Evolutionary conservation across 2,797 vertebrate species (phyloP).

Genomic region (Schizothorax lantsangensis): DNA sequence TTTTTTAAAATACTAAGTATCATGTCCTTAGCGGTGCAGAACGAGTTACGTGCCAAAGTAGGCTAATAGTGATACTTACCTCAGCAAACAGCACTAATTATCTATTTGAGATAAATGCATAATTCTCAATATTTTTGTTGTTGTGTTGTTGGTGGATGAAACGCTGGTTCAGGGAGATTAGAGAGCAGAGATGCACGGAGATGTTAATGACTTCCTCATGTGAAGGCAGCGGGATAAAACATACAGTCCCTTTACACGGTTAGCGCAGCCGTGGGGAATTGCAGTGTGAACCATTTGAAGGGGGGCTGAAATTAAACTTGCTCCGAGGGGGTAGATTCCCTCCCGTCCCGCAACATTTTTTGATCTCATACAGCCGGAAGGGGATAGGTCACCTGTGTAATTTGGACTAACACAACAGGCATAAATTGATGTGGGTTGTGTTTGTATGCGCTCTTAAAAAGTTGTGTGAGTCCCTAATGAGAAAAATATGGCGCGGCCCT

Average conservation of each 20-base stretch:
- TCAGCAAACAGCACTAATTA: background rate
- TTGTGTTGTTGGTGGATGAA: conserved; percentile 42
- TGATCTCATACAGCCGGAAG: conserved; percentile 59
- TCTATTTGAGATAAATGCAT: conserved; percentile 18
- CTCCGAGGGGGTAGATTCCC: conserved; percentile 59
- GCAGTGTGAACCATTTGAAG: conserved; percentile 47
- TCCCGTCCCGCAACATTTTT: conserved; percentile 48
- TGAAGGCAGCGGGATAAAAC: conserved; percentile 61
- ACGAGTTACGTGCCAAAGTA: background rate
- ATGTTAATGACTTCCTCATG: conserved; percentile 67
- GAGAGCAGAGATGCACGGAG: conserved; percentile 46
- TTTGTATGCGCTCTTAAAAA: conserved; percentile 48
- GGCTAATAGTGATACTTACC: background rate
- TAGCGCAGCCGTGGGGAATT: conserved; percentile 50
- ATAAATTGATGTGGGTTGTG: conserved; percentile 55
- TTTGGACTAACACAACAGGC: conserved; percentile 62
- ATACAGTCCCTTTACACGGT: conserved; percentile 61
- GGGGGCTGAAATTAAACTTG: conserved; percentile 61
- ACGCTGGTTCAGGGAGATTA: conserved; percentile 48
- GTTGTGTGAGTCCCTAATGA: conserved; percentile 60
- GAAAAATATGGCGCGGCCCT: conserved; percentile 59
- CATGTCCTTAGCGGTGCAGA: background rate
- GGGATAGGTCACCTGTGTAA: conserved; percentile 65
- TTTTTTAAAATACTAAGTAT: too few relatives aligned
- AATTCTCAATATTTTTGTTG: background rate